Percentiles rank a stretch among this genome's conserved stretches.
Conservation (phyloP, 2,888 invertebrate genomes). For the Sepiola atlantica region DNA sequence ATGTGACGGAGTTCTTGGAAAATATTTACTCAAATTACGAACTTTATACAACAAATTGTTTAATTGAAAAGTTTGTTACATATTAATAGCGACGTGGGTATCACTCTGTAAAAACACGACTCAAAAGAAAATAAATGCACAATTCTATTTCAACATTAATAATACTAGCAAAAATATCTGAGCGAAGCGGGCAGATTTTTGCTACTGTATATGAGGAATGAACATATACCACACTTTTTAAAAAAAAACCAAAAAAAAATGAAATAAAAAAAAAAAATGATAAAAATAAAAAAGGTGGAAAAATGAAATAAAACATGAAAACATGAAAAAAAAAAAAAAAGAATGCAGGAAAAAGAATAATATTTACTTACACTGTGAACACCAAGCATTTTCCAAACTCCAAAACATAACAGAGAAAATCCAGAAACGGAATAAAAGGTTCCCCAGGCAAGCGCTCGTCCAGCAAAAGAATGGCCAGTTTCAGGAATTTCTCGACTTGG, state of each 20-base stretch:
- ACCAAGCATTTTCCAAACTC: slow-evolving; percentile 91
- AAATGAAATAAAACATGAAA: neutral
- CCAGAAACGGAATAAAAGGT: slow-evolving; percentile 90
- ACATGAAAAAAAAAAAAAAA: too few species aligned
- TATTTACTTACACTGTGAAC: slow-evolving; percentile 84
- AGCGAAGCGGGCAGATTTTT: too few species aligned
- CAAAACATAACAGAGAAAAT: slow-evolving; percentile 86
- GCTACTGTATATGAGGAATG: neutral
- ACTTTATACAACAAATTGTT: too few species aligned
- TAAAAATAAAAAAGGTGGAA: neutral
- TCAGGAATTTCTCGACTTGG: slow-evolving; percentile 80
- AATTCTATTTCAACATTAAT: too few species aligned
- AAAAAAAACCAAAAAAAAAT: too few species aligned
- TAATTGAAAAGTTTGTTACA: too few species aligned
- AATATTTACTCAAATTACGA: too few species aligned
- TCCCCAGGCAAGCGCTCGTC: slow-evolving; percentile 91
- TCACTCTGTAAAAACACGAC: too few species aligned
- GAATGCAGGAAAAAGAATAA: neutral
- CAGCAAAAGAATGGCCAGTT: slow-evolving; percentile 85
- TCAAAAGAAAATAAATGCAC: too few species aligned
- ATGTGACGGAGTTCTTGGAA: too few species aligned
- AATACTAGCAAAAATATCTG: too few species aligned
- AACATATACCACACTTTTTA: neutral
- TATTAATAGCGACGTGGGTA: too few species aligned
- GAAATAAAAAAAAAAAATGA: neutral